These are phyloP conservation scores for Drosophila meridionalis DNA, from an alignment of 2,888 invertebrate genomes.

Conservation along the genomic window DNA sequence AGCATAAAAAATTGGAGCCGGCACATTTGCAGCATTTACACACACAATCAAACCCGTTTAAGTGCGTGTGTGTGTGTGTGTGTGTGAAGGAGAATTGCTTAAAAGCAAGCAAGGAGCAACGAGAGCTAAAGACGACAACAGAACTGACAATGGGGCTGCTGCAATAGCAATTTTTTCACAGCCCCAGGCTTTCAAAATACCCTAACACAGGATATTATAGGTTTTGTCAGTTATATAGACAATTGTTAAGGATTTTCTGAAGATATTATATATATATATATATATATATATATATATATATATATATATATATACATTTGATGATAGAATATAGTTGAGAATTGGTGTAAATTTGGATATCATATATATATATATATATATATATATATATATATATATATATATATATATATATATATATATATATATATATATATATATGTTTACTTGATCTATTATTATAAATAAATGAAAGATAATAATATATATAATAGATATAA, in stretches of 20 bases:
- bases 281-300: too few species aligned
- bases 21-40: slow-evolving; percentile 75
- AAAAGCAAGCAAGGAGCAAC: slow-evolving; percentile 53
- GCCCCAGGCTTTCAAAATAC: slow-evolving; percentile 14
- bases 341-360: too few species aligned
- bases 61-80: slow-evolving; percentile 20
- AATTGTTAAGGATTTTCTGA: neutral
- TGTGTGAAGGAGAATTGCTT: slow-evolving; percentile 54
- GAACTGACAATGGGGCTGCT: slow-evolving; percentile 64
- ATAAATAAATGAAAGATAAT: too few species aligned
- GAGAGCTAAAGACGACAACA: slow-evolving; percentile 54
- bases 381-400: too few species aligned
- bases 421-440: too few species aligned
- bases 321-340: neutral
- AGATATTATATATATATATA: too few species aligned
- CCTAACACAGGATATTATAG: neutral
- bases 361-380: too few species aligned
- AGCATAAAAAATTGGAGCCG: slow-evolving; percentile 75
- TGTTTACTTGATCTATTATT: too few species aligned
- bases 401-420: too few species aligned
- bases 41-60: slow-evolving; percentile 67
- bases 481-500: too few species aligned
- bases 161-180: slow-evolving; percentile 39
- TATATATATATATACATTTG: neutral
- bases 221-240: too few species aligned